A percentile compares a stretch with the other conserved stretches of the same genome.
Conservation (phyloP, 2,113 vertebrate genomes). For the Scopus umbretta region DNA sequence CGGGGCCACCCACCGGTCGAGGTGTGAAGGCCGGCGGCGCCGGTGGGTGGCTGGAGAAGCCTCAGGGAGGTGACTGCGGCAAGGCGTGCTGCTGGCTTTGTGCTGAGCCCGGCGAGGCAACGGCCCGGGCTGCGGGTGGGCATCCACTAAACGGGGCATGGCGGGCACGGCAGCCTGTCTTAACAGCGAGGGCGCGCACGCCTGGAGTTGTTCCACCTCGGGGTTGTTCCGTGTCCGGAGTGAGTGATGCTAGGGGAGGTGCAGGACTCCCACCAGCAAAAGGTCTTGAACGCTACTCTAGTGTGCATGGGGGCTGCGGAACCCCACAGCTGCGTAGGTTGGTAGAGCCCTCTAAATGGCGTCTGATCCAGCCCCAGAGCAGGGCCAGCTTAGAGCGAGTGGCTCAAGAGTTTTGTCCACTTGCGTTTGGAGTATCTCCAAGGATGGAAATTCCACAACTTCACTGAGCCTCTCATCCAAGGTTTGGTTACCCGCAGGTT, state of each 20-base stretch:
- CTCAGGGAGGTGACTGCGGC: neutral
- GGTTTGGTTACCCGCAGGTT: neutral
- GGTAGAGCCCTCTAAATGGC: neutral
- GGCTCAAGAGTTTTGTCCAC: neutral
- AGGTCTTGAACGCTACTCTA: neutral
- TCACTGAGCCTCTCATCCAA: neutral
- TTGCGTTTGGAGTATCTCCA: neutral
- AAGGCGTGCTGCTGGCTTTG: neutral
- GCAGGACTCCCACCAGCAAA: neutral
- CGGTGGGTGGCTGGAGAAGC: neutral
- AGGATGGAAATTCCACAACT: neutral
- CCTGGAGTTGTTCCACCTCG: neutral
- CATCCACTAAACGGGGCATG: accelerated
- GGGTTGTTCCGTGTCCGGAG: neutral
- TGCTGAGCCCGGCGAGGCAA: neutral
- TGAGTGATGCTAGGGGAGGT: too few species aligned
- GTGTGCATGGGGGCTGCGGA: neutral
- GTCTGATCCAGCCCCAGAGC: neutral
- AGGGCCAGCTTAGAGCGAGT: neutral
- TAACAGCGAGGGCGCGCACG: accelerated
- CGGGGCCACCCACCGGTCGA: accelerated
- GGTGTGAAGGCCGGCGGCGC: neutral
- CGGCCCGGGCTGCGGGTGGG: too few species aligned
- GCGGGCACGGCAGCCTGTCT: too few species aligned
- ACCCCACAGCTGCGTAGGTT: accelerated